Evolutionary conservation across 2,888 invertebrate genomes (phyloP), one percentile per base, ranked within the genome.

Genomic region (Pseudanteris insignis): DNA sequence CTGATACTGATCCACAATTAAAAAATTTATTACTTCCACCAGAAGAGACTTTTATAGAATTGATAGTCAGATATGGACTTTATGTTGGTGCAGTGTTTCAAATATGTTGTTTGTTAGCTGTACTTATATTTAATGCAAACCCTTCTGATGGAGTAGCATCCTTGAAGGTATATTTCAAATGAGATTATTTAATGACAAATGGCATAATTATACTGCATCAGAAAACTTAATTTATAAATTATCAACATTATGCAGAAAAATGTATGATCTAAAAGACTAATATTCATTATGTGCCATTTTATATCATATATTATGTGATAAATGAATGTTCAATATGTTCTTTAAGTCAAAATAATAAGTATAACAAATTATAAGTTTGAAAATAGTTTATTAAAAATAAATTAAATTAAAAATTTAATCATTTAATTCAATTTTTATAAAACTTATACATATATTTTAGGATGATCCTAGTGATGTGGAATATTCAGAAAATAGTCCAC

Each of bases 1-100:
- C 74, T 24, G 78, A 79, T 12, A 57, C 72, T 40, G 79, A 79
- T 69, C 72, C 77, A 13, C 79, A 79, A 59, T 64, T 79, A 25
- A 78, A 75, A 59, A 71, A 74, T 32, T 72, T 79, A 8, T 64
- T 79, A 50, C 67, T 79, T n/a, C 79, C 79, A 15, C 72, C 75
- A 1, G 79, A 78, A 50, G 79, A 79, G 48, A 77, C 75, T 8
- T 64, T 77, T 12, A 75, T 79, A 30, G 79, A 79, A 65, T 69
- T 74, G 61, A 67, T 79, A 34, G 65, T 80, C 43, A 73, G 76
- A 66, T 74, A 77, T 78, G 92, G 94, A 8, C 81, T 94, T 2
- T 92, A 92, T 73, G 81, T 93, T 25, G 93, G 92, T 2, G 94
- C 94, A 9, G 84, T 91, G n/a, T 94, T 94, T 73, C 94, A 94